Percentiles rank a stretch among this genome's conserved stretches.
phyloP scores from a whole-genome alignment of 2,113 vertebrate species.

The Chinchilla lanigera region DNA sequence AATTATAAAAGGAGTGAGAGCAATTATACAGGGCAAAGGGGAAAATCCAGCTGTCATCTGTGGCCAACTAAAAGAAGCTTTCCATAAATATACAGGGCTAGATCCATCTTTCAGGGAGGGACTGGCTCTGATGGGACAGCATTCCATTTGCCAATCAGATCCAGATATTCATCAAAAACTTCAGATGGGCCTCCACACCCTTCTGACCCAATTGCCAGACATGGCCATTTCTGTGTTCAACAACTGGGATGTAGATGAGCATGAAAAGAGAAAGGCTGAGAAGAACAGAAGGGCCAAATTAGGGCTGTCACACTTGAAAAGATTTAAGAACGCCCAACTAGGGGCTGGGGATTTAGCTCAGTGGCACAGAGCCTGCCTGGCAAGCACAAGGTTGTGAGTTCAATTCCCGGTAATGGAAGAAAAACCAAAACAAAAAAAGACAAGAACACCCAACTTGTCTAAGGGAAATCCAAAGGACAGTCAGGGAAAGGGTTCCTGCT shows the following conservation, averaged over 20 bases:
- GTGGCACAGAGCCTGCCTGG: too few relatives aligned
- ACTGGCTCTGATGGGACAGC: background rate
- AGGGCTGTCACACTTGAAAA: background rate
- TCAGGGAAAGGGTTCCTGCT: background rate
- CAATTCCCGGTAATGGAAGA: too few relatives aligned
- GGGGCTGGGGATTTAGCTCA: too few relatives aligned
- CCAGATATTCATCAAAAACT: background rate
- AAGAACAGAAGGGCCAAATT: background rate
- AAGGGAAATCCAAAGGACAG: background rate
- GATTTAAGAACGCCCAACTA: background rate
- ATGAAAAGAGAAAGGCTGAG: background rate
- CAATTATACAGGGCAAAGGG: background rate
- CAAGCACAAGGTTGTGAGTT: too few relatives aligned
- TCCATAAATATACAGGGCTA: background rate
- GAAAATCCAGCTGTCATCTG: background rate
- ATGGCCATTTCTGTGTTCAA: background rate
- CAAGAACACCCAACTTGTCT: background rate
- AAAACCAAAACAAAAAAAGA: too few relatives aligned
- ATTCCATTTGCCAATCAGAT: background rate
- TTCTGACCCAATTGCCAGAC: background rate
- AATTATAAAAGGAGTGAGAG: background rate
- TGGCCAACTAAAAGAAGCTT: background rate
- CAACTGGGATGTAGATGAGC: background rate
- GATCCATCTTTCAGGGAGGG: background rate
- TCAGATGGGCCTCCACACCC: background rate